phyloP scores from a whole-genome alignment of 2,113 vertebrate species.

The Otis tarda region DNA sequence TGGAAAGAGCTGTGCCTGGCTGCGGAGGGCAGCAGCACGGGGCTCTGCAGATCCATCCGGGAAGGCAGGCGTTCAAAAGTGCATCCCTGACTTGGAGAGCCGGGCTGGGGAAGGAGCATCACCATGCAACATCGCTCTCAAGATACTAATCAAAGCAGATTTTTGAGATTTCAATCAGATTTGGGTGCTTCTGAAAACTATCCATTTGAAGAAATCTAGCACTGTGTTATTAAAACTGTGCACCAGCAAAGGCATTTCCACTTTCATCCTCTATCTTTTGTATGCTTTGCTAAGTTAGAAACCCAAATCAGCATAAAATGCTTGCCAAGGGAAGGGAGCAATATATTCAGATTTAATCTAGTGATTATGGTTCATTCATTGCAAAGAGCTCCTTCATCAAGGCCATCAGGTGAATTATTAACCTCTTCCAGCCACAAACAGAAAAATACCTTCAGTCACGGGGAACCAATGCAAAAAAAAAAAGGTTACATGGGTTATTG shows the following conservation, averaged over 20 bases:
- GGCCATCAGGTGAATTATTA: conserved; percentile 52
- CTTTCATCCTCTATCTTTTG: background rate
- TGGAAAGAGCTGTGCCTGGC: background rate
- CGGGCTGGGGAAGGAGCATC: background rate
- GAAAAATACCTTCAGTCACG: conserved; percentile 15
- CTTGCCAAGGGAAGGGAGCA: background rate
- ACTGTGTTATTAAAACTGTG: background rate
- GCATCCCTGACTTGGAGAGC: background rate
- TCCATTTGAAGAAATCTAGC: background rate
- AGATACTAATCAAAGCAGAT: background rate
- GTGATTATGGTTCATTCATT: background rate
- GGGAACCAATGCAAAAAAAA: background rate
- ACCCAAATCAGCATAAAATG: background rate
- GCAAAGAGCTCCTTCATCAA: conserved; percentile 35
- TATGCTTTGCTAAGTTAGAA: background rate
- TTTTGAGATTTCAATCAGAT: background rate
- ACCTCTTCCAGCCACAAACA: conserved; percentile 26
- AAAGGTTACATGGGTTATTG: background rate
- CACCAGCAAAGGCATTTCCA: background rate
- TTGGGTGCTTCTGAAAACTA: background rate
- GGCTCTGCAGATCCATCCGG: accelerated
- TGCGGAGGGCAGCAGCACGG: background rate
- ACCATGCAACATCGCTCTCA: background rate
- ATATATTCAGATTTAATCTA: conserved; percentile 31
- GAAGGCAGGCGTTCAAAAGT: background rate